Evolutionary conservation across 2,888 invertebrate genomes (phyloP).

Genomic region (Drosophila pseudotakahashii): DNA sequence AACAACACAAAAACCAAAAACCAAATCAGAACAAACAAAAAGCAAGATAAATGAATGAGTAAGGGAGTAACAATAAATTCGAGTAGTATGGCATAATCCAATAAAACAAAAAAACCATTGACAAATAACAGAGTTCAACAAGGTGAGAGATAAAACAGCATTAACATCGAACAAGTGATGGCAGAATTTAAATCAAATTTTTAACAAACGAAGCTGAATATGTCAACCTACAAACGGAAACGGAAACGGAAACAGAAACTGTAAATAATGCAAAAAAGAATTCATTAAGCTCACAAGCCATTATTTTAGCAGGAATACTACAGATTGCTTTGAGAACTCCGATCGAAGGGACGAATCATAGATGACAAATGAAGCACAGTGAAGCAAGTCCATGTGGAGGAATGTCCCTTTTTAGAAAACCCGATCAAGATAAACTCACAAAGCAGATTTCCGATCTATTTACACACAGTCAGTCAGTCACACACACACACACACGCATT

Average conservation of each 20-base stretch:
- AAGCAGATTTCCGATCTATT: conserved; percentile 3
- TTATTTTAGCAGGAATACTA: conserved; percentile 2
- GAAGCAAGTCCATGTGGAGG: conserved; percentile 9
- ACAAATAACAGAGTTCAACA: conserved; percentile 18
- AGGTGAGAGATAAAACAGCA: conserved; percentile 22
- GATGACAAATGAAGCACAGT: conserved; percentile 2
- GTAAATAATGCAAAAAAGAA: conserved; percentile 30
- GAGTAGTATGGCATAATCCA: conserved; percentile 24
- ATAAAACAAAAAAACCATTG: conserved; percentile 41
- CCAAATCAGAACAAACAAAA: conserved; percentile 38
- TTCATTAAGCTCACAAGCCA: conserved; percentile 17
- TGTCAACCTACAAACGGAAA: conserved; percentile 8
- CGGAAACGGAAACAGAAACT: conserved; percentile 14
- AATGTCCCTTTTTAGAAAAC: conserved; percentile 1
- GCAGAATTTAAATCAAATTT: conserved; percentile 9
- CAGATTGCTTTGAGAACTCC: conserved; percentile 1
- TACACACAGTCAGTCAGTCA: conserved; percentile 3
- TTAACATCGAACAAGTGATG: conserved; percentile 40
- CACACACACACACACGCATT: conserved; percentile 10
- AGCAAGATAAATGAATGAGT: conserved; percentile 38
- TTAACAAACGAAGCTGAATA: conserved; percentile 12
- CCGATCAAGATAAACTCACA: not conserved
- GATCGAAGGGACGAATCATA: not conserved
- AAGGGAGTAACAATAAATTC: conserved; percentile 13
- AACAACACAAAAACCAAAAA: conserved; percentile 43